Base-by-base conservation (phyloP, 2,113 vertebrate species). In the Dipodomys ordii region DNA sequence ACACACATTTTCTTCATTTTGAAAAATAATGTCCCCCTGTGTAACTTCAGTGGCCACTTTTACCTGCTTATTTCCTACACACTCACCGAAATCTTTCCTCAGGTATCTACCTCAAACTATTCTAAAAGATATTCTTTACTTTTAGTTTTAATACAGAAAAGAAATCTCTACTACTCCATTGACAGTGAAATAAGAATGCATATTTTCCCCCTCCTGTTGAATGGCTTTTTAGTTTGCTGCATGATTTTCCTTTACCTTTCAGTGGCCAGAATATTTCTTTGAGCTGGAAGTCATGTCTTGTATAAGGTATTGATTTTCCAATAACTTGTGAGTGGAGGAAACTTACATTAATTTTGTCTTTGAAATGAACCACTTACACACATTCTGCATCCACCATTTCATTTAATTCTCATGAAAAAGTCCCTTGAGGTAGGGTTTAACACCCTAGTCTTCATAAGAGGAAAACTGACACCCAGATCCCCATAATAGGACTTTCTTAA, bases 381-480 rank as follows among this genome's bases (percentile, higher is more conserved):
- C 67, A 89, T 89, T 94, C 81, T 89, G 89, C 15, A 62, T 68
- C 39, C 65, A 44, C 0, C 12, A 57, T 92, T 96, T 85, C 25
- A 83, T 69, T 94, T 89, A 72, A 62, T 83, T 39, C 30, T 92
- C 65, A 71, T 32, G 11, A 46, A 74, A 85, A 91, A 95, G 60
- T 3, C 32, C 11, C 25, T 60, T 39, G 13, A 60, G 20, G 16
- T 57, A 87, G 46, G 57, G 20, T 30, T 87, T 91, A 68, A 64
- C 82, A 67, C 0, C 25, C 4, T 7, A 2, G 57, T 77, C 83
- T 89, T 71, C 15, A 78, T 5, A 77, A n/a, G 25, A 71, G 3
- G 7, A 92, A 92, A 88, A 65, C 3, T 30, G 23, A 94, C 92
- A 22, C 6, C 72, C 25, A 83, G 90, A 64, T 4, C 27, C 4